Evolutionary conservation across 2,888 invertebrate species (phyloP), one percentile per base, ranked within the genome.

Genomic region (Xestia c-nigrum): DNA sequence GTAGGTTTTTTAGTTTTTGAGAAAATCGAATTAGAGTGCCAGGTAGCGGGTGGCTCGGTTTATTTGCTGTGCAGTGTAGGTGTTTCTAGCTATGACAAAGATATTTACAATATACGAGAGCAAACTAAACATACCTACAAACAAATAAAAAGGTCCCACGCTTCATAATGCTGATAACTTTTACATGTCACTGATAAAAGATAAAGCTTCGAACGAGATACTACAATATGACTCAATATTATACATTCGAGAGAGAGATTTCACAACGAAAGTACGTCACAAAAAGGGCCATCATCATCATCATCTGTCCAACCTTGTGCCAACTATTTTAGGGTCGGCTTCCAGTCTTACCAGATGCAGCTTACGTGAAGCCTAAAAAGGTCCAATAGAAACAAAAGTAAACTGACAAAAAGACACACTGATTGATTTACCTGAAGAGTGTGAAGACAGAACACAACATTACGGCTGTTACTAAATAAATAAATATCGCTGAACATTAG

Each of bases 381-480:
- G 52, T 47, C 43, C 77, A 77, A 71, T 68, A 72, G 24, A 63
- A 70, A 12, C 65, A 71, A 67, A 59, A 59, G 21, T 43, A 57
- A 57, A 76, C 50, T 74, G 74, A 81, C 61, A 72, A 76, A 80
- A 55, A 72, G 65, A 71, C 21, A 61, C 31, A 61, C 55, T 80
- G 85, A 81, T 80, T 84, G 86, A 85, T 61, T 31, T n/a, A 5
- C n/a, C 4, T n/a, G 10, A 55, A 55, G 55, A 55, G 12, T n/a
- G 31, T 31, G 59, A 31, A 59, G 31, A 59, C 31, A 16, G 16
- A 24, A 24, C 7, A 16, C 16, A 59, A 59, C 7, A 19, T 59
- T 7, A 14, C 16, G 31, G 16, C 31, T 16, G 59, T 31, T n/a
- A n/a, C n/a, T n/a, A n/a, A n/a, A n/a, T n/a, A n/a, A n/a, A n/a